Conservation (phyloP, 2,113 vertebrate genomes). For the Tricholaema leucomelas region DNA sequence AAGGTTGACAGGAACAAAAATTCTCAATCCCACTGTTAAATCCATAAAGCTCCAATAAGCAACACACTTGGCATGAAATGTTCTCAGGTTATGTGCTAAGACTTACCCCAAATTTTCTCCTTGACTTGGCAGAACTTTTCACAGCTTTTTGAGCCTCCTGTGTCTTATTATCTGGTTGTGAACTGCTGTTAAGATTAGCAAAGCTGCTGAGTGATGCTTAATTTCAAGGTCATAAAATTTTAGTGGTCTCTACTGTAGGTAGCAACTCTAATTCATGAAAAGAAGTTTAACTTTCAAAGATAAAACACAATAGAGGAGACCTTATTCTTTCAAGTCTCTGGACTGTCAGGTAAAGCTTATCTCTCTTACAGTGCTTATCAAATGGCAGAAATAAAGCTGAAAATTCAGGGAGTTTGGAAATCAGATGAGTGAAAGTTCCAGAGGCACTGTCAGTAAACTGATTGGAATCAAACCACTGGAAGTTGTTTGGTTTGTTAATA, state of each 20-base stretch:
- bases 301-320: not conserved
- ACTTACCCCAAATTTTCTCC: not conserved
- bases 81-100: not conserved
- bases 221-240: constrained; percentile 26
- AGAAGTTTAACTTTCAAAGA: constrained; percentile 8
- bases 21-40: not conserved
- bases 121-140: not conserved
- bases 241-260: not conserved
- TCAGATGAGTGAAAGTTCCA: not conserved
- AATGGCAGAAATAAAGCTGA: not conserved
- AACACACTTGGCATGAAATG: not conserved
- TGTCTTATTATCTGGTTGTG: not conserved
- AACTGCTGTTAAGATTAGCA: constrained; percentile 4
- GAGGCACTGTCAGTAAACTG: not conserved
- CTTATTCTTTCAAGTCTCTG: not conserved
- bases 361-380: not conserved
- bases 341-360: not conserved
- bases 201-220: constrained; percentile 18
- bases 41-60: not conserved
- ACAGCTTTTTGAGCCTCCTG: not conserved
- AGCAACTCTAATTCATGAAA: not conserved
- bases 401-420: not conserved
- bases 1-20: no score
- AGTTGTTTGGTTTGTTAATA: not conserved
- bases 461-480: not conserved